Evolutionary conservation across 2,888 invertebrate species (phyloP).

Genomic region (Bedellia somnulentella): DNA sequence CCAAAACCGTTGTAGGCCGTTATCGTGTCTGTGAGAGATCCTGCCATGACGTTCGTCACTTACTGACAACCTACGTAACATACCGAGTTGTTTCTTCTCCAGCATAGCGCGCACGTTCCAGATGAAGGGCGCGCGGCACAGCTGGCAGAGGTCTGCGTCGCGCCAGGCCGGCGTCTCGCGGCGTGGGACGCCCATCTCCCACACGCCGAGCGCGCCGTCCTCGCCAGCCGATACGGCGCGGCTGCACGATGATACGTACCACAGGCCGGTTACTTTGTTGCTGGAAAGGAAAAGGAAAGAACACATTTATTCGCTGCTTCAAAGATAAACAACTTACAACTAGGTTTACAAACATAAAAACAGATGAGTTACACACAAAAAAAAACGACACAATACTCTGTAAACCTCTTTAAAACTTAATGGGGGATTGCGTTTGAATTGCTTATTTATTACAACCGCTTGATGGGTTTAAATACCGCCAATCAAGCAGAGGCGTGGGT

Average conservation of each 20-base stretch:
- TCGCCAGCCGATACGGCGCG: slow-evolving; percentile 88
- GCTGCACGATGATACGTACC: slow-evolving; percentile 79
- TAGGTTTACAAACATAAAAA: too few species aligned
- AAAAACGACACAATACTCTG: too few species aligned
- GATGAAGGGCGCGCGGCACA: slow-evolving; percentile 95
- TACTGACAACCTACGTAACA: slow-evolving; percentile 1
- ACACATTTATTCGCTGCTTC: neutral
- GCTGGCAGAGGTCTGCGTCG: slow-evolving; percentile 91
- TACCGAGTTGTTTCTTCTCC: slow-evolving; percentile 87
- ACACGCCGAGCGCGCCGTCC: slow-evolving; percentile 88
- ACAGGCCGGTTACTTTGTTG: slow-evolving; percentile 87
- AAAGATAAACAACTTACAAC: too few species aligned
- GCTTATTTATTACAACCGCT: too few species aligned
- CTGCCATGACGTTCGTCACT: too few species aligned
- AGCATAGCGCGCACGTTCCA: slow-evolving; percentile 99
- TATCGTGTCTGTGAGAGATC: too few species aligned
- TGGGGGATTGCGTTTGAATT: too few species aligned
- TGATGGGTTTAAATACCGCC: too few species aligned
- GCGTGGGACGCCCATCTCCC: slow-evolving; percentile 90
- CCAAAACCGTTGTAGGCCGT: too few species aligned
- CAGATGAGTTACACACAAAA: too few species aligned
- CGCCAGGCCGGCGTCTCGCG: slow-evolving; percentile 95
- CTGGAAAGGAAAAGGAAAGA: slow-evolving; percentile 34
- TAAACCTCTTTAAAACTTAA: too few species aligned
- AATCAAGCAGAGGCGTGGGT: too few species aligned